phyloP scores from a whole-genome alignment of 1,140 invertebrate genomes.

The Argopecten irradians region DNA sequence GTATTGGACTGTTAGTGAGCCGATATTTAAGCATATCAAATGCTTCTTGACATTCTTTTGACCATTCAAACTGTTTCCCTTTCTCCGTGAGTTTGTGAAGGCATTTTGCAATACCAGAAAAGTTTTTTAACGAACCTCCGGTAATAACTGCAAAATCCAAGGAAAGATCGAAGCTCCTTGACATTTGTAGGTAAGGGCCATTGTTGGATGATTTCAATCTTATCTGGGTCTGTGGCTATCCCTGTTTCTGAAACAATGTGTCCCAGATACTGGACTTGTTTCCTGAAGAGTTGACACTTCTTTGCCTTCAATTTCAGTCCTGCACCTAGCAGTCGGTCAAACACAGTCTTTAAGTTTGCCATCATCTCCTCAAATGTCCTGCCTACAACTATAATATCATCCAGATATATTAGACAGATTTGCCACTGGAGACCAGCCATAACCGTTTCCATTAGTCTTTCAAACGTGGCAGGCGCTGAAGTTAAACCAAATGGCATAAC shows the following conservation, averaged over 20 bases:
- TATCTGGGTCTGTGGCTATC: background rate
- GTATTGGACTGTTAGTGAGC: conserved; percentile 36
- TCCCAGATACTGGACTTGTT: conserved; percentile 13
- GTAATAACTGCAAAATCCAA: conserved; percentile 30
- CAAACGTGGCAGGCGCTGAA: background rate
- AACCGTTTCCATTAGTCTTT: background rate
- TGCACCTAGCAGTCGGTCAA: background rate
- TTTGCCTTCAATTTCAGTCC: conserved; percentile 22
- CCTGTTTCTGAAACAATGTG: background rate
- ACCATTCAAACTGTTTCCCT: conserved; percentile 71
- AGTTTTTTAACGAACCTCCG: conserved; percentile 30
- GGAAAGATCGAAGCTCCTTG: background rate
- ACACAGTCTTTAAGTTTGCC: background rate
- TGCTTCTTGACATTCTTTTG: conserved; percentile 43
- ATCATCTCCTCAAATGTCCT: background rate
- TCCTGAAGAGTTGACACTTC: conserved; percentile 29
- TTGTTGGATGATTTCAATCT: background rate
- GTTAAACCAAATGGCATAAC: background rate
- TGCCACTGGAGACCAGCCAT: background rate
- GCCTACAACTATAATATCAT: conserved; percentile 19
- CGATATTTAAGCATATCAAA: background rate
- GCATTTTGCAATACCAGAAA: conserved; percentile 53
- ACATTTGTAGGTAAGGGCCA: conserved; percentile 19
- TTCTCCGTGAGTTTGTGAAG: conserved; percentile 72
- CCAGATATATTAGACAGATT: conserved; percentile 24